Evolutionary conservation across 2,113 vertebrate genomes (phyloP).

Genomic region (Melanostigma gelatinosum): DNA sequence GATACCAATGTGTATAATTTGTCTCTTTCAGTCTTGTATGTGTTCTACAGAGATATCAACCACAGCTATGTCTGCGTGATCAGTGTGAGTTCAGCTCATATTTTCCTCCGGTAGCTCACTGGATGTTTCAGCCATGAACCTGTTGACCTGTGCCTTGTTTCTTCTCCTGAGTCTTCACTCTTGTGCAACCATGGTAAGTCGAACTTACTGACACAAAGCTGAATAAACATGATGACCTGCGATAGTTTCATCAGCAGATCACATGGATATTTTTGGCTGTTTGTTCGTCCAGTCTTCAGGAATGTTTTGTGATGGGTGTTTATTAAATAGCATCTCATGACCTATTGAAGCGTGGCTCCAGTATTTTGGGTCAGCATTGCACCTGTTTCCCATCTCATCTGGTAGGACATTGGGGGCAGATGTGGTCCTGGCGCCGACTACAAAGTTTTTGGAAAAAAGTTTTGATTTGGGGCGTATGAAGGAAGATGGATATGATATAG

Average conservation of each 20-base stretch:
- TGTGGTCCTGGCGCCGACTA: slow-evolving; percentile 69
- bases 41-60: not conserved
- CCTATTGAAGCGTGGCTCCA: slow-evolving; percentile 26
- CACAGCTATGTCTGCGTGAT: not conserved
- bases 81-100: not conserved
- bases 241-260: not conserved
- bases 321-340: slow-evolving; percentile 6
- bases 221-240: not conserved
- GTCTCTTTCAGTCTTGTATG: not conserved
- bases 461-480: slow-evolving; percentile 4
- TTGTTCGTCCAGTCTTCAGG: not conserved
- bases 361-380: slow-evolving; percentile 31
- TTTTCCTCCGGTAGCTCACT: not conserved
- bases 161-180: slow-evolving; percentile 52
- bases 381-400: slow-evolving; percentile 68
- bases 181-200: slow-evolving; percentile 59
- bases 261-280: not conserved
- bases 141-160: slow-evolving; percentile 40
- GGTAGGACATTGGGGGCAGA: slow-evolving; percentile 51
- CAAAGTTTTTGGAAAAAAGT: slow-evolving; percentile 59
- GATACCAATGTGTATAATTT: not conserved
- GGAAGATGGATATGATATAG: not conserved
- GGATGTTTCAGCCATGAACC: slow-evolving; percentile 51
- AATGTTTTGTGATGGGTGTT: slow-evolving; percentile 12
- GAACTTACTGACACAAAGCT: not conserved